These are phyloP conservation scores for Conus canariensis DNA, from an alignment of 2,888 invertebrate genomes.

Conservation along the genomic window DNA sequence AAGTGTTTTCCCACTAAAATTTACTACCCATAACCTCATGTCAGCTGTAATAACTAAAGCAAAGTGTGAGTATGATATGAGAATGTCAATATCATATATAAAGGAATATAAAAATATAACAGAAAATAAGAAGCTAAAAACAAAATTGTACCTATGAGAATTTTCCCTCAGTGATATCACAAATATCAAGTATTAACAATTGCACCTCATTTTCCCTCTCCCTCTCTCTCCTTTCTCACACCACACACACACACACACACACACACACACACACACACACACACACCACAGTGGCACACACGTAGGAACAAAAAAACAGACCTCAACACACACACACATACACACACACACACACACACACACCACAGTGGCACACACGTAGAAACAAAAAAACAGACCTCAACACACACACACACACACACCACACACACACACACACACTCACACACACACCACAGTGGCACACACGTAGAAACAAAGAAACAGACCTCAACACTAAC, in stretches of 20 bases:
- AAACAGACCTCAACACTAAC: background rate
- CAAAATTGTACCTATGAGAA: too few species aligned
- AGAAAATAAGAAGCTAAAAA: too few species aligned
- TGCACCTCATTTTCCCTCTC: too few species aligned
- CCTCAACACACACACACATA: background rate
- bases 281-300: background rate
- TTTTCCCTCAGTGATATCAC: too few species aligned
- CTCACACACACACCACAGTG: background rate
- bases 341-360: background rate
- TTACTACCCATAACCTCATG: too few species aligned
- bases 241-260: background rate
- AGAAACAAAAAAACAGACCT: background rate
- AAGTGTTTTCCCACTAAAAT: too few species aligned
- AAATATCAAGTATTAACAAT: too few species aligned
- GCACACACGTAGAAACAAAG: background rate
- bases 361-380: background rate
- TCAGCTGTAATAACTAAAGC: too few species aligned
- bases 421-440: background rate
- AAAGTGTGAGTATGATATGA: too few species aligned
- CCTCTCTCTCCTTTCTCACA: background rate
- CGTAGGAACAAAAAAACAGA: background rate
- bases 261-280: background rate
- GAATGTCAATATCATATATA: too few species aligned
- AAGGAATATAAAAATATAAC: too few species aligned
- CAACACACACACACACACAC: background rate